Evolutionary conservation across 2,888 invertebrate genomes (phyloP), one percentile per base, ranked within the genome.

Genomic region (Erynnis tages): DNA sequence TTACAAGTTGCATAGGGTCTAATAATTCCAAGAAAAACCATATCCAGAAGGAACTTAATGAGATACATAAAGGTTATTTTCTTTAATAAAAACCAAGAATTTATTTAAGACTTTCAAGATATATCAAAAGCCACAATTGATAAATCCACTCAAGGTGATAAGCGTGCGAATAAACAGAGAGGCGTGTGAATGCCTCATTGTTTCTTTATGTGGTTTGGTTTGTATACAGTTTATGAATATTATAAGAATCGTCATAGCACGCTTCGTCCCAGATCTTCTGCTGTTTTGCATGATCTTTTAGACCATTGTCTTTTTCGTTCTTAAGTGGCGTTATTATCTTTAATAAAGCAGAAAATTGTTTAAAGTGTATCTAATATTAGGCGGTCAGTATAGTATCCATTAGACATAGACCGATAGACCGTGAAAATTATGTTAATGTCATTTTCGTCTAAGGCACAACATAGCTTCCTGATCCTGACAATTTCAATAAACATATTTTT

Each of bases 161-260:
- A 69, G 34, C 73, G 71, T 77, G 77, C 59, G 76, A 79, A 75
- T 54, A 70, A 67, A 73, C 59, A 62, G 59, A 67, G 53, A 57
- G 50, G 60, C 69, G 72, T 71, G 73, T 63, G 75, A 75, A 75
- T 23, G 37, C 11, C 61, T 68, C 60, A 59, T 62, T 64, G 58
- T 58, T 57, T 46, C 23, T 23, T 17, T 27, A n/a, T 34, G 17
- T 41, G 8, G 17, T 17, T 35, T 41, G 8, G 17, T 17, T 35
- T 41, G 17, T 8, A 41, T 34, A 3, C 17, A 25, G 11, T 19
- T 34, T 48, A 48, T 48, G 27, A 32, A 49, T 34, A 25, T 23
- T 25, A 30, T 34, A 25, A 17, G 25, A 41, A 25, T 41, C 25
- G 16, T 41, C 41, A 19, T 25, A 34, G n/a, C 30, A 34, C 40